A percentile compares a stretch with the other conserved stretches of the same genome.
Evolutionary conservation across 2,113 vertebrate species (phyloP).

Genomic region (Madoqua kirkii): DNA sequence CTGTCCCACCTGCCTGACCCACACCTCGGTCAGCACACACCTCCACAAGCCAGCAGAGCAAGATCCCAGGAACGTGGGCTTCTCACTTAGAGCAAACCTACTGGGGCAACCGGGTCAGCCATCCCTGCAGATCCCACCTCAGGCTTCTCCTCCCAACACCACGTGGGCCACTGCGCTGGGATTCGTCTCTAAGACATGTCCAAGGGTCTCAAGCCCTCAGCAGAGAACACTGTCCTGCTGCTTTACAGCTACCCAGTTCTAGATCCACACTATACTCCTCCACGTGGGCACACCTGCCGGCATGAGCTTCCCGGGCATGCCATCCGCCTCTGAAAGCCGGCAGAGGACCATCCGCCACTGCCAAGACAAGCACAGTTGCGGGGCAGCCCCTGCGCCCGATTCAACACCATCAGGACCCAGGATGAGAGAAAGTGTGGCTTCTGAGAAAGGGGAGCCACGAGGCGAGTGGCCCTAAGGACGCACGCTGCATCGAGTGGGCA

Average conservation of each 20-base stretch:
- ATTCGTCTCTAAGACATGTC: not conserved
- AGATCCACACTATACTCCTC: not conserved
- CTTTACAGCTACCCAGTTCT: not conserved
- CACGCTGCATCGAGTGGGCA: not conserved
- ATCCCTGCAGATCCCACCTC: not conserved
- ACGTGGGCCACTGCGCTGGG: not conserved
- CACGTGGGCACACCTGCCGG: not conserved
- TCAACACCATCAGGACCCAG: not conserved
- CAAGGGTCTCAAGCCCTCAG: not conserved
- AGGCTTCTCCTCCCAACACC: not conserved
- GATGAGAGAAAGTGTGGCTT: not conserved
- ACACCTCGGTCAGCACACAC: not conserved
- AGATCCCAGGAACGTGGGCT: not conserved
- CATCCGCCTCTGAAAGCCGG: not conserved
- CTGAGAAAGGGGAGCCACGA: not conserved
- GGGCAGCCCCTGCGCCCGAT: not conserved
- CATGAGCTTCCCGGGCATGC: not conserved
- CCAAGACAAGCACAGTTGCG: fast-evolving
- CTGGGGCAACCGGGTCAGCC: not conserved
- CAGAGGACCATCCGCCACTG: not conserved
- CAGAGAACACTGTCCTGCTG: not conserved
- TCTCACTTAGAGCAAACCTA: not conserved
- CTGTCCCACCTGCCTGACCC: not conserved
- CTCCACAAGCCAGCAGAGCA: not conserved
- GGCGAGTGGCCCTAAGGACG: not conserved